phyloP scores from a whole-genome alignment of 2,888 invertebrate species.

The Andrena hattorfiana region DNA sequence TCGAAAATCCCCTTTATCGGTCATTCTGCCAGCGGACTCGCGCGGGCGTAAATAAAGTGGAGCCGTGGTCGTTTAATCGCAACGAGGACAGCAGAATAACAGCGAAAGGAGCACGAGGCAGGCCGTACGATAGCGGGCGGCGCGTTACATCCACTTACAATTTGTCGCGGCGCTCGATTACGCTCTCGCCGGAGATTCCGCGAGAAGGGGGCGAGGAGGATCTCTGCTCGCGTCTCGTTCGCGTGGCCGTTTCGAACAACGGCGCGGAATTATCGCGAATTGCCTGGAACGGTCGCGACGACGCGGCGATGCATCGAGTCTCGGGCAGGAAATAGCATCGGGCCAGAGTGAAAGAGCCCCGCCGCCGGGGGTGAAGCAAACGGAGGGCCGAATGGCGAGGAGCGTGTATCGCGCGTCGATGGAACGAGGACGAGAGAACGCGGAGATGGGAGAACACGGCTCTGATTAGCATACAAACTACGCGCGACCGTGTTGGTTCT shows the following conservation, averaged over 20 bases:
- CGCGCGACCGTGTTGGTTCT: conserved; percentile 75
- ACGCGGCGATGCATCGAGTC: conserved; percentile 29
- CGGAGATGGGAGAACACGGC: conserved; percentile 73
- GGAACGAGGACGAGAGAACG: conserved; percentile 54
- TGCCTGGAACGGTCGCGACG: conserved; percentile 30
- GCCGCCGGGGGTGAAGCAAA: background rate
- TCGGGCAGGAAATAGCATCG: conserved; percentile 45
- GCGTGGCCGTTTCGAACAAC: conserved; percentile 46
- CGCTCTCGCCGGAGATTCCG: background rate
- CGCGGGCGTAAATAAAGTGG: background rate
- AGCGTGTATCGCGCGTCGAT: conserved; percentile 23
- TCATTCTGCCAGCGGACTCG: background rate
- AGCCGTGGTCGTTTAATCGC: conserved; percentile 11
- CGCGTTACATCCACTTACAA: conserved; percentile 34
- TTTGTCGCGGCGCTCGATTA: conserved; percentile 41
- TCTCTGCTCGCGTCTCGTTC: conserved; percentile 9
- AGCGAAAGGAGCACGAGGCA: background rate
- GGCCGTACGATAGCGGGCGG: conserved; percentile 1
- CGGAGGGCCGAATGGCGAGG: background rate
- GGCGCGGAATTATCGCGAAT: conserved; percentile 55
- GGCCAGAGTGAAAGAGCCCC: conserved; percentile 3
- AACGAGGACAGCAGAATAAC: background rate
- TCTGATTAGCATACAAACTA: conserved; percentile 81
- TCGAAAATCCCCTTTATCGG: background rate
- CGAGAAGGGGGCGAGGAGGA: background rate